Conservation (phyloP, 2,113 vertebrate species). For the Clarias gariepinus region DNA sequence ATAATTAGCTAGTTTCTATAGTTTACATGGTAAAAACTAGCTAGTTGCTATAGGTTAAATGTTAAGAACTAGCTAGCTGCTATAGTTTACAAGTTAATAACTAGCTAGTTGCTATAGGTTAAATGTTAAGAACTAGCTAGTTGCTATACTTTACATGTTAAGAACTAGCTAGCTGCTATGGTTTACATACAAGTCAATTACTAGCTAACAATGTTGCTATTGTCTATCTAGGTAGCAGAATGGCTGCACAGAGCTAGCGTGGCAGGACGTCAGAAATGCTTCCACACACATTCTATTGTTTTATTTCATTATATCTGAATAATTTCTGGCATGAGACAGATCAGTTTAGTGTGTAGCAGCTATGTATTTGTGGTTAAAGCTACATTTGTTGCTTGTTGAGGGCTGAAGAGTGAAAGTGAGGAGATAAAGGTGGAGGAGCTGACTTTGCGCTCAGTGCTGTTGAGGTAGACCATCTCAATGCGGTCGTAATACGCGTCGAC, state of each 20-base stretch:
- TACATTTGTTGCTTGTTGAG: background rate
- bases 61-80: too few species aligned
- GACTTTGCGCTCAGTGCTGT: slow-evolving; percentile 88
- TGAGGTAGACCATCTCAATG: slow-evolving; percentile 93
- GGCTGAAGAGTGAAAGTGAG: background rate
- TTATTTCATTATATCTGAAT: background rate
- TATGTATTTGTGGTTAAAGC: background rate
- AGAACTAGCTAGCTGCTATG: background rate
- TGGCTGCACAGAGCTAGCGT: background rate
- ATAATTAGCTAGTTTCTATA: background rate
- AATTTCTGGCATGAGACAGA: background rate
- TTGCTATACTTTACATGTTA: background rate
- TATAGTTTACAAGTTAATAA: background rate
- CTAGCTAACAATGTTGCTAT: background rate
- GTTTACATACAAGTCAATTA: too few species aligned
- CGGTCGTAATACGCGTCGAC: slow-evolving; percentile 97
- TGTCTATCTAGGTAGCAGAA: background rate
- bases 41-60: too few species aligned
- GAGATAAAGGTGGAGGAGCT: background rate
- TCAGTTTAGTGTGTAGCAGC: background rate
- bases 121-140: too few species aligned
- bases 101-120: too few species aligned
- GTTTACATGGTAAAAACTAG: background rate
- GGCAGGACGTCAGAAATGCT: background rate
- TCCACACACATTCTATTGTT: background rate